Evolutionary conservation across 1,140 invertebrate genomes (phyloP), one percentile per base, ranked within the genome.

Genomic region (Bombus sibiricus): DNA sequence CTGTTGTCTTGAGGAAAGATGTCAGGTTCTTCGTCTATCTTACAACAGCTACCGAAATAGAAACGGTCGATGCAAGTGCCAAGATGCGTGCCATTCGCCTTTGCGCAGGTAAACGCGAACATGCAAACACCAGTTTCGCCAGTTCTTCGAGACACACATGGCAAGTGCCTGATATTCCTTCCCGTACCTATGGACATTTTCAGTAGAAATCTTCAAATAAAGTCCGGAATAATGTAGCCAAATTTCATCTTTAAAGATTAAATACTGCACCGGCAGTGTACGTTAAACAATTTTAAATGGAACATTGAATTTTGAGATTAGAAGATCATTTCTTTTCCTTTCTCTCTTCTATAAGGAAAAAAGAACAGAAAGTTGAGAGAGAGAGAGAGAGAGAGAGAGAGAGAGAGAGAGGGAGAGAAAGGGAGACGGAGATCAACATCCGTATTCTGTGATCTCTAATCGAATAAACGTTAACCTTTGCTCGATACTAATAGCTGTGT

Each of bases 61-160:
- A 98, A 98, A 74, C 98, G 96, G 94, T 99, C 98, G 92, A 98
- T 98, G 93, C 98, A 99, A 9, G 98, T 98, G 75, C 98, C 98
- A 85, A 99, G 95, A 92, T 98, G 98, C 3, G 98, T 98, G 47
- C 98, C 98, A 93, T 98, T 98, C 43, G 97, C 96, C 95, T 98
- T 98, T 57, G 98, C 96, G 92, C 98, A 99, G 86, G 98, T 97
- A 94, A 98, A 98, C 79, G 98, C 98, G 93, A 99, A 99, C 98
- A 99, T 99, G 92, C 98, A 99, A 15, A 98, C 96, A 15, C 98
- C 98, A 78, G 97, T 97, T 88, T 98, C 97, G 9, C 97, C 97
- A 37, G 97, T 97, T 92, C 96, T 96, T 92, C 97, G 96, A 74
- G 97, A 97, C 92, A 98, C 96, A 94, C 98, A 99, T 57, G 97